A percentile compares a stretch with the other conserved stretches of the same genome.
Evolutionary conservation across 2,888 invertebrate genomes (phyloP).

Genomic region (Cremastobaeus sp.): DNA sequence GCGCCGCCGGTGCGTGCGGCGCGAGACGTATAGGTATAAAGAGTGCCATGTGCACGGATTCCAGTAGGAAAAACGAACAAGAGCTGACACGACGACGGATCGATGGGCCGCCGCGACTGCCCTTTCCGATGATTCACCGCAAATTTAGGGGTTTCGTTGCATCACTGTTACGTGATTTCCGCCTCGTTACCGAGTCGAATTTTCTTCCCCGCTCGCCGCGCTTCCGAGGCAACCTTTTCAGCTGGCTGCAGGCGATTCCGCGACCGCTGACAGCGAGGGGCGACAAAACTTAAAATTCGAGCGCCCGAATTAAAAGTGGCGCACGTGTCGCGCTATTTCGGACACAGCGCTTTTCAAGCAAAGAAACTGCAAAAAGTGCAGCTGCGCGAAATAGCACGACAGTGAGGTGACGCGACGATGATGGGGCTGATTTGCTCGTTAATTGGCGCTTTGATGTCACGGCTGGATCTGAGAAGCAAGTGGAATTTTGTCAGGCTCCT

Average conservation of each 20-base stretch:
- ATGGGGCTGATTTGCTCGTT: slow-evolving; percentile 4
- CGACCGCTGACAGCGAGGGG: too few species aligned
- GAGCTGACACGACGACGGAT: slow-evolving; percentile 25
- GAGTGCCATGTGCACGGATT: slow-evolving; percentile 62
- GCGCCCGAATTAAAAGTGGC: too few species aligned
- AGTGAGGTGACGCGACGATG: slow-evolving; percentile 14
- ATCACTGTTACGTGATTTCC: too few species aligned
- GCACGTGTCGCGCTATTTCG: slow-evolving; percentile 39
- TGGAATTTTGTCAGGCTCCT: too few species aligned
- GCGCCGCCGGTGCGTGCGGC: slow-evolving; percentile 65
- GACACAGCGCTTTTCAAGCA: slow-evolving; percentile 13
- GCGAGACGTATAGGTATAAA: slow-evolving; percentile 39
- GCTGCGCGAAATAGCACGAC: slow-evolving; percentile 21
- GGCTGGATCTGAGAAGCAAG: too few species aligned
- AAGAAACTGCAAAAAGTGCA: slow-evolving; percentile 20
- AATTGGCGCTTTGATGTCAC: too few species aligned
- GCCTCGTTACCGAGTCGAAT: too few species aligned
- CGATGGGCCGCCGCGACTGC: slow-evolving; percentile 14
- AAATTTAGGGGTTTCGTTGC: neutral
- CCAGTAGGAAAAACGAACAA: slow-evolving; percentile 48
- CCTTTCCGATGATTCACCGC: slow-evolving; percentile 29
- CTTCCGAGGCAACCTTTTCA: too few species aligned
- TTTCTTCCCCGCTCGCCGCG: too few species aligned
- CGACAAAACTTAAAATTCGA: too few species aligned
- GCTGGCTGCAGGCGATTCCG: too few species aligned